Evolutionary conservation across 1,140 invertebrate species (phyloP).

Genomic region (Formica exsecta): DNA sequence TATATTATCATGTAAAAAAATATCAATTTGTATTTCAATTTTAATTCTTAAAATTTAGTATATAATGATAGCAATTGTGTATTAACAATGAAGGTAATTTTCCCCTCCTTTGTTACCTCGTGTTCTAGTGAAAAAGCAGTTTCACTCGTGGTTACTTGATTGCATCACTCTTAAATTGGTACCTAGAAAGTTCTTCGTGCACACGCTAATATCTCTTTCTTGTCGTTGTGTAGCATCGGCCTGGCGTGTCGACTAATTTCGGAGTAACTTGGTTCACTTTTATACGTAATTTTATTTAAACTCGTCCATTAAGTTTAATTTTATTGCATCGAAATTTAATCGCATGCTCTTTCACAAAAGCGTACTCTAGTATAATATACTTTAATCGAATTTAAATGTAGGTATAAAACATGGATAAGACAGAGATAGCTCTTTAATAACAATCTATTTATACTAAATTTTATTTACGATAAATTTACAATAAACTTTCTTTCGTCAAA

Average conservation of each 20-base stretch:
- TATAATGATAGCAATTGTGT: not conserved
- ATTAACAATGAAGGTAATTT: not conserved
- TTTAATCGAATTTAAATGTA: conserved; percentile 5
- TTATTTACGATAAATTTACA: not conserved
- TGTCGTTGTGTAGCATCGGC: conserved; percentile 70
- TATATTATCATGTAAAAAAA: not conserved
- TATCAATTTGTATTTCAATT: not conserved
- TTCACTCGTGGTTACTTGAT: conserved; percentile 80
- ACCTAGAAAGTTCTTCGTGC: conserved; percentile 82
- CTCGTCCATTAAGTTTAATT: conserved; percentile 10
- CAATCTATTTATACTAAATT: not conserved
- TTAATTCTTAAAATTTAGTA: conserved; percentile 3
- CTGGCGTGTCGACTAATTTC: conserved; percentile 76
- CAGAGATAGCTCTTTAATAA: conserved; percentile 1
- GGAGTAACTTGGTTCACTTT: not conserved
- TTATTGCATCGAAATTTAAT: not conserved
- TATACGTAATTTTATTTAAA: conserved; percentile 41
- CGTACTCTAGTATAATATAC: not conserved
- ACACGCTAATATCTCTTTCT: conserved; percentile 76
- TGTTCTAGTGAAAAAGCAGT: conserved; percentile 78
- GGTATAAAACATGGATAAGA: not conserved
- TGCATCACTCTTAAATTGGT: conserved; percentile 81
- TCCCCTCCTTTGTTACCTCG: not conserved
- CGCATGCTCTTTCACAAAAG: not conserved
- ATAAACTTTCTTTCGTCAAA: not conserved